phyloP scores from a whole-genome alignment of 2,888 invertebrate species.

The Luffia ferchaultella region DNA sequence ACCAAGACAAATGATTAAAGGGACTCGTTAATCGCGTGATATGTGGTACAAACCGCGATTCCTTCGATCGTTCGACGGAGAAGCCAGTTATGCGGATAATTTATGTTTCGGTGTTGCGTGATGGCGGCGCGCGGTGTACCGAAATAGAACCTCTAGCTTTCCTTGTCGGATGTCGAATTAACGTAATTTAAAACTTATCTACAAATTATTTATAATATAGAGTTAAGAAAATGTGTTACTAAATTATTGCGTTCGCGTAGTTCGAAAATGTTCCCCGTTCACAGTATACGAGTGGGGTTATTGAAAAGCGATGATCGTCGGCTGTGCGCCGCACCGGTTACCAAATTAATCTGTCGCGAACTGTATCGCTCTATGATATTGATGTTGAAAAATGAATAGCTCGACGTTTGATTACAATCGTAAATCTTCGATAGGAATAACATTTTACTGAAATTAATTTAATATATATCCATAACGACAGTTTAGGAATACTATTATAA shows the following conservation, averaged over 20 bases:
- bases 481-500: no score
- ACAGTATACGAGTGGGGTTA: slow-evolving; percentile 18
- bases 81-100: slow-evolving; percentile 1
- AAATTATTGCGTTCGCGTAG: background rate
- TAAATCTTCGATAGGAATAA: slow-evolving; percentile 24
- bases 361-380: slow-evolving; percentile 29
- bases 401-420: slow-evolving; percentile 37
- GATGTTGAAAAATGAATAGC: slow-evolving; percentile 41
- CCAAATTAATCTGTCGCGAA: slow-evolving; percentile 43
- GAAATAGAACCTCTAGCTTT: background rate
- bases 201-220: background rate
- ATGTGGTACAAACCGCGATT: slow-evolving; percentile 34
- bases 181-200: background rate
- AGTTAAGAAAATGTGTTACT: background rate
- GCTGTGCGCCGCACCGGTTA: slow-evolving; percentile 24
- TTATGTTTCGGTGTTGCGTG: background rate
- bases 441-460: background rate
- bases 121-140: background rate
- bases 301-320: slow-evolving; percentile 30
- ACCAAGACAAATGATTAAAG: slow-evolving; percentile 50
- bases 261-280: background rate
- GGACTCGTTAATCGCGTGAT: slow-evolving; percentile 42
- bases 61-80: no score
- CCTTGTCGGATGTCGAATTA: background rate
- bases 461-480: background rate